Base-by-base conservation (phyloP, 2,888 invertebrate genomes). In the Hermodice carunculata region DNA sequence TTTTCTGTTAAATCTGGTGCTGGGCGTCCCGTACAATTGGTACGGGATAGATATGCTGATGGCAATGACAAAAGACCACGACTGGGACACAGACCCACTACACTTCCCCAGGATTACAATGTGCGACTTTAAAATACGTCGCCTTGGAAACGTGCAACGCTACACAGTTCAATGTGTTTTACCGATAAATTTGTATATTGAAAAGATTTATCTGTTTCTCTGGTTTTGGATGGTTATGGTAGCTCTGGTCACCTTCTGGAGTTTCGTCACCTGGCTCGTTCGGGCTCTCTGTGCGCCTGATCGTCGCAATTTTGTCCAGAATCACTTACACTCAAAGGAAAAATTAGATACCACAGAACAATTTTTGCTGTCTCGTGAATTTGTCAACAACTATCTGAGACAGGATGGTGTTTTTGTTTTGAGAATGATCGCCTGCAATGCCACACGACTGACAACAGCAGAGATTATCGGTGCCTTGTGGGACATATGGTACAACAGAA, bases 171-270 rank as follows among this genome's bases (percentile, higher is more conserved):
- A 73, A 58, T 73, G 73, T 44, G 69, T 69, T 6, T 64, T 73
- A 31, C 73, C 73, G 6, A 66, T 73, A 28, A 73, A 73, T 58
- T 60, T 73, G 29, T 73, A 71, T 60, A 83, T 82, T 70, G 84
- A 84, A 71, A 85, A 85, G 74, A 85, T 85, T 49, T 85, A 84
- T 76, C 81, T 84, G 59, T 85, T 85, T 69, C 75, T 85, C 53
- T 85, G 85, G 84, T 85, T 85, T 75, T 85, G 85, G 85, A 76
- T 85, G 44, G 80, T 83, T 5, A 80, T 83, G 53, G 82, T 83
- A n/a, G 76, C 81, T 3, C 29, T 37, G 24, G 37, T 52, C 61
- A 66, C 69, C 19, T 6, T 48, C 26, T 14, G 62, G 53, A 67
- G 61, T 34, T 48, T 71, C 26, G 14, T 62, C 24, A 48, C 67